phyloP scores from a whole-genome alignment of 35 echinoderm and acorn worm species.

The Diadema setosum region DNA sequence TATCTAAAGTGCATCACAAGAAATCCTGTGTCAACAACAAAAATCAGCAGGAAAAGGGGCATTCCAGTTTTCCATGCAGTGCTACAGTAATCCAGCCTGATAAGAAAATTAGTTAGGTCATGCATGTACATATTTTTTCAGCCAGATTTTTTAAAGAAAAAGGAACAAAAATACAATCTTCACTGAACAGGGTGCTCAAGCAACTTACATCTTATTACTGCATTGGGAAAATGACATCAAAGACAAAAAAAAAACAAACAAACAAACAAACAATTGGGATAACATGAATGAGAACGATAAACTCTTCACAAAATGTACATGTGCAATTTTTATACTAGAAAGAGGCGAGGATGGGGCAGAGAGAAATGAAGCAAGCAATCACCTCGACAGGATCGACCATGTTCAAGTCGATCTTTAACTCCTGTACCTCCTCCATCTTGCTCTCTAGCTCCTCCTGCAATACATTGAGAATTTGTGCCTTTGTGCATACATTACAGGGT shows the following conservation, averaged over 20 bases:
- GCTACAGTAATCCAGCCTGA: too few relatives aligned
- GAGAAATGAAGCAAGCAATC: not conserved
- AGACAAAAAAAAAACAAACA: not conserved
- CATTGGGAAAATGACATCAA: not conserved
- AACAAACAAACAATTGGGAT: not conserved
- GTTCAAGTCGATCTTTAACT: not conserved
- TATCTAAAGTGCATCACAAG: too few relatives aligned
- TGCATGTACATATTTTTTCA: too few relatives aligned
- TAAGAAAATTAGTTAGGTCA: too few relatives aligned
- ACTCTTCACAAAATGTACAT: not conserved
- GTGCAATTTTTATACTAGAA: not conserved
- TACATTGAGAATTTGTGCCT: conserved; percentile 9
- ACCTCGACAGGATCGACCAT: not conserved
- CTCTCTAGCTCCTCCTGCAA: not conserved
- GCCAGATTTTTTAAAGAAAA: too few relatives aligned
- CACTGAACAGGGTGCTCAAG: too few relatives aligned
- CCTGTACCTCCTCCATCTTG: not conserved
- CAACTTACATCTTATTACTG: not conserved
- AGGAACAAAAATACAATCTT: too few relatives aligned
- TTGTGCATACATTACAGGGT: not conserved
- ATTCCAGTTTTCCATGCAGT: too few relatives aligned
- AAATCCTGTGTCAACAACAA: too few relatives aligned
- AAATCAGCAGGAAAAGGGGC: too few relatives aligned
- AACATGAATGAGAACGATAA: not conserved
- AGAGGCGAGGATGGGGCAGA: not conserved